Base-by-base conservation (phyloP, 2,113 vertebrate species). In the Dasyprocta punctata region DNA sequence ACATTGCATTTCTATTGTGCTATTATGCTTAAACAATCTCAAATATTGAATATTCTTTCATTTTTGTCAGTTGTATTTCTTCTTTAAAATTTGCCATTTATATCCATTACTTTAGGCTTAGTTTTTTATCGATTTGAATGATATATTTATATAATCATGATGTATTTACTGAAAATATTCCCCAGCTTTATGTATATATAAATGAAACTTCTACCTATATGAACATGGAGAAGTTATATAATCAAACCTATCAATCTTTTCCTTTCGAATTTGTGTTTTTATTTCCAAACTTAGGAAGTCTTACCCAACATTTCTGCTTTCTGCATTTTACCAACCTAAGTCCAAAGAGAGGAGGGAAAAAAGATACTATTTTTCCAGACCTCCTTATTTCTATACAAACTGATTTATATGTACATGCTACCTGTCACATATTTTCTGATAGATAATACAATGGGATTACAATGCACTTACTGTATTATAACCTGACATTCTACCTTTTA, bases 101-200 rank as follows among this genome's bases (percentile, higher is more conserved):
- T 49, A 89, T 78, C 78, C 41, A 41, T 84, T 94, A 69, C 86
- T 84, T 91, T 75, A 92, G 86, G 49, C 38, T 86, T 28, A 75
- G 94, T 82, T 97, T 92, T 52, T 89, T 77, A 87, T 84, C 44
- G 81, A 61, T 85, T 94, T 96, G 81, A 97, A 92, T 85, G 81
- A 87, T 81, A 12, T 83, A 61, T 95, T 97, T 95, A 77, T 85
- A 90, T 78, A 95, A 85, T 73, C 30, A 78, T 61, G 36, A 69
- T 58, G 52, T 90, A 95, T 94, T 95, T 97, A 78, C 85, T 85
- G 41, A 86, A 93, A 95, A 90, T 65, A 38, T 84, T 93, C 80
- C 54, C 54, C 60, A 90, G 49, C 6, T 95, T 90, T 14, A 49
- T 33, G 49, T 60, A 24, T 86, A 44, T 71, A 65, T 49, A 54